A percentile compares a stretch with the other conserved stretches of the same genome.
phyloP scores from a whole-genome alignment of 2,888 invertebrate genomes.

The Spicauda simplicius region DNA sequence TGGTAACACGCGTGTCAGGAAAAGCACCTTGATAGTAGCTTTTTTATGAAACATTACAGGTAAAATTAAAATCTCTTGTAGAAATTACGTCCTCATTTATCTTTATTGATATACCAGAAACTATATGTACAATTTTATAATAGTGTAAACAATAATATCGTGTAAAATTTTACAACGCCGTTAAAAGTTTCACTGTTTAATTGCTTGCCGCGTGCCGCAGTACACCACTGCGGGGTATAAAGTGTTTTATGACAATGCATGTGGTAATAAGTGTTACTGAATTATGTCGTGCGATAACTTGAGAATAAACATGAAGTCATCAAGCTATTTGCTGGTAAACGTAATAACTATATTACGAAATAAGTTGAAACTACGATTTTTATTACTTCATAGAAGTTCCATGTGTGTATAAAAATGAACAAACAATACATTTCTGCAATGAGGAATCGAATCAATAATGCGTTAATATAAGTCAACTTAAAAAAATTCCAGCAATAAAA shows the following conservation, averaged over 20 bases:
- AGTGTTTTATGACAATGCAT: slow-evolving; percentile 33
- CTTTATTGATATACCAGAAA: background rate
- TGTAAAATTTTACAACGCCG: slow-evolving; percentile 46
- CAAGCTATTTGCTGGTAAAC: slow-evolving; percentile 14
- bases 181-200: slow-evolving; percentile 52
- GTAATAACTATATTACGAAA: slow-evolving; percentile 11
- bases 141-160: slow-evolving; percentile 42
- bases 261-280: slow-evolving; percentile 30
- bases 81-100: background rate
- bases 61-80: background rate
- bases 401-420: too few relatives aligned
- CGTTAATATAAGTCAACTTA: too few relatives aligned
- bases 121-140: background rate
- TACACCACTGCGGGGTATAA: slow-evolving; percentile 18
- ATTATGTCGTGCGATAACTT: slow-evolving; percentile 21
- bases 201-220: slow-evolving; percentile 39
- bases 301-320: slow-evolving; percentile 14
- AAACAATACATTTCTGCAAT: too few relatives aligned
- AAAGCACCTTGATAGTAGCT: too few relatives aligned
- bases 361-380: too few relatives aligned
- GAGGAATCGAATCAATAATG: too few relatives aligned
- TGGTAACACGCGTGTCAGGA: too few relatives aligned
- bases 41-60: background rate
- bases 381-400: too few relatives aligned
- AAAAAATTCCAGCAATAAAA: too few relatives aligned